A percentile compares a stretch with the other conserved stretches of the same genome.
Conservation (phyloP, 2,113 vertebrate genomes). For the Canis aureus region DNA sequence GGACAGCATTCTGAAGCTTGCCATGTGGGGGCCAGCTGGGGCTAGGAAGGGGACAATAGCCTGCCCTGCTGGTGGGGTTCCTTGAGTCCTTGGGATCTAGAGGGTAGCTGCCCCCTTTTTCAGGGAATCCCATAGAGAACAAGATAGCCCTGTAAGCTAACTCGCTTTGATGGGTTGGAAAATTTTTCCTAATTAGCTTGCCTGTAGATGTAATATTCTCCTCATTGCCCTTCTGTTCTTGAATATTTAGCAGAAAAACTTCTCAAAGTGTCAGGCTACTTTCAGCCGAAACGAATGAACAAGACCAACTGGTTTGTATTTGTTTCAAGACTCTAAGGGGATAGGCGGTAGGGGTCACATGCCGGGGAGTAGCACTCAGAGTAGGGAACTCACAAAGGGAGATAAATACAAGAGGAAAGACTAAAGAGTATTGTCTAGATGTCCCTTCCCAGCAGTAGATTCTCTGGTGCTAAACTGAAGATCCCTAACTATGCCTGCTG, state of each 20-base stretch:
- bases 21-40: background rate
- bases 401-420: background rate
- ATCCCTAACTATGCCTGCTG: background rate
- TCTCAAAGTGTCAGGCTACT: background rate
- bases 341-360: background rate
- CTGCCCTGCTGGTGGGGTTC: background rate
- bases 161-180: background rate
- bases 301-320: background rate
- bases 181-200: slow-evolving; percentile 23
- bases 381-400: background rate
- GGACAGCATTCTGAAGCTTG: background rate
- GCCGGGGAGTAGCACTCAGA: background rate
- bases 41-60: background rate
- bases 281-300: slow-evolving; percentile 21
- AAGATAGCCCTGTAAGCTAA: background rate
- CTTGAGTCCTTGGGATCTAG: background rate
- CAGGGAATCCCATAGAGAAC: background rate
- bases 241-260: slow-evolving; percentile 26
- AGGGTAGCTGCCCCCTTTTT: background rate
- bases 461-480: background rate
- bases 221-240: slow-evolving; percentile 22
- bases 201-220: background rate
- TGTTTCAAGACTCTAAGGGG: background rate
- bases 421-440: background rate
- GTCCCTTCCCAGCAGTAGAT: background rate